phyloP scores from a whole-genome alignment of 2,113 vertebrate species.

The Conger conger region DNA sequence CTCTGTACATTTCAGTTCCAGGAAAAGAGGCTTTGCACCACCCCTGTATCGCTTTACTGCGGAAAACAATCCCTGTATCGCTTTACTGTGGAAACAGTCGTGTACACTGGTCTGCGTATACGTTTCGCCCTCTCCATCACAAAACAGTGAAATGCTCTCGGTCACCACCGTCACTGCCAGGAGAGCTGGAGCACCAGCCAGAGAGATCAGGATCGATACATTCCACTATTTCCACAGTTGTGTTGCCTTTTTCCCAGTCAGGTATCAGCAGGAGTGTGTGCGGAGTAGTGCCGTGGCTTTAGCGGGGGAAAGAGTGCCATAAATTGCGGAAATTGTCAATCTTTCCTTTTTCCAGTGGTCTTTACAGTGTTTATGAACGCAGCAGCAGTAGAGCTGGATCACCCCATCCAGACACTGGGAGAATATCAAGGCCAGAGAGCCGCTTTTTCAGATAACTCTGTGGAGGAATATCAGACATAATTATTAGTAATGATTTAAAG shows the following conservation, averaged over 20 bases:
- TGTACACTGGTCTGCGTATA: neutral
- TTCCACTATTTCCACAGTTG: neutral
- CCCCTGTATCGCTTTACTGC: neutral
- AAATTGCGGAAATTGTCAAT: neutral
- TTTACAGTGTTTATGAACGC: neutral
- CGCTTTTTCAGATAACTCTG: neutral
- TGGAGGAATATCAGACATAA: neutral
- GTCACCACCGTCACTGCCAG: neutral
- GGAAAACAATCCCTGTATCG: neutral
- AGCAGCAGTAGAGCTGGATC: neutral
- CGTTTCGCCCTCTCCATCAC: neutral
- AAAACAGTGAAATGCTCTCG: neutral
- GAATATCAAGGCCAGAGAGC: neutral
- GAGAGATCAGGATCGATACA: neutral
- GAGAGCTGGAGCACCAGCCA: neutral
- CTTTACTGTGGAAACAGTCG: conserved; percentile 1
- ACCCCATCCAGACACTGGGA: neutral
- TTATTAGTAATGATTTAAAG: neutral
- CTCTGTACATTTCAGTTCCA: neutral
- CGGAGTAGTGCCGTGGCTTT: neutral
- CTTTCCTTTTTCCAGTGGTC: neutral
- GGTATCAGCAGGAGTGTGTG: neutral
- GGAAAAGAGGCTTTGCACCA: neutral
- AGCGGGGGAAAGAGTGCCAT: neutral
- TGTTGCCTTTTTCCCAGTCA: no score